These are phyloP conservation scores for Hyposmocoma kahamanoa DNA, from an alignment of 1,140 invertebrate species.

Conservation along the genomic window DNA sequence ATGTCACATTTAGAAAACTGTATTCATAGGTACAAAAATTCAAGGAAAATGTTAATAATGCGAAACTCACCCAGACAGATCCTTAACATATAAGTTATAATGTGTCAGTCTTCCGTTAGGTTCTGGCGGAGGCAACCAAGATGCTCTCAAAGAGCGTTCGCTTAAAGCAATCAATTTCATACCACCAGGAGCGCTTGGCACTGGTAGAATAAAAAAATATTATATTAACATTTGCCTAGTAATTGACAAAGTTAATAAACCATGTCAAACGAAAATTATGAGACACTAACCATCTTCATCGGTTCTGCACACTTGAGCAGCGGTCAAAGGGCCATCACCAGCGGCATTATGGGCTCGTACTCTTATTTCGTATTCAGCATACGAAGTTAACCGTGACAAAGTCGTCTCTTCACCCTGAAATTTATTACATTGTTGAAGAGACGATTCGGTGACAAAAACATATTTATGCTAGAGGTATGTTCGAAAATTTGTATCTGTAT, in stretches of 20 bases:
- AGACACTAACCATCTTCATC: slow-evolving; percentile 81
- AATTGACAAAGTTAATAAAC: neutral
- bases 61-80: slow-evolving; percentile 60
- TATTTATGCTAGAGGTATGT: too few relatives aligned
- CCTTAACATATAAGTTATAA: slow-evolving; percentile 85
- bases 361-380: slow-evolving; percentile 88
- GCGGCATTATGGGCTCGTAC: slow-evolving; percentile 88
- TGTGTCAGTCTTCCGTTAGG: slow-evolving; percentile 87
- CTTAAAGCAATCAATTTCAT: slow-evolving; percentile 88
- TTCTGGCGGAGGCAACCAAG: slow-evolving; percentile 87
- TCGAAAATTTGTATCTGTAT: too few relatives aligned
- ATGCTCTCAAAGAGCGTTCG: slow-evolving; percentile 85
- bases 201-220: slow-evolving; percentile 59
- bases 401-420: slow-evolving; percentile 64
- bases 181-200: slow-evolving; percentile 86
- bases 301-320: slow-evolving; percentile 85
- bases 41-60: too few relatives aligned
- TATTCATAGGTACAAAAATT: too few relatives aligned
- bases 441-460: too few relatives aligned
- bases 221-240: neutral
- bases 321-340: slow-evolving; percentile 86
- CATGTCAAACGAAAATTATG: neutral
- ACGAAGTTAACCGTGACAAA: slow-evolving; percentile 81
- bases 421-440: too few relatives aligned
- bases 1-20: too few relatives aligned